A percentile compares a stretch with the other conserved stretches of the same genome.
phyloP scores from a whole-genome alignment of 2,113 vertebrate genomes.

The Cyprinodon brontotheroides region DNA sequence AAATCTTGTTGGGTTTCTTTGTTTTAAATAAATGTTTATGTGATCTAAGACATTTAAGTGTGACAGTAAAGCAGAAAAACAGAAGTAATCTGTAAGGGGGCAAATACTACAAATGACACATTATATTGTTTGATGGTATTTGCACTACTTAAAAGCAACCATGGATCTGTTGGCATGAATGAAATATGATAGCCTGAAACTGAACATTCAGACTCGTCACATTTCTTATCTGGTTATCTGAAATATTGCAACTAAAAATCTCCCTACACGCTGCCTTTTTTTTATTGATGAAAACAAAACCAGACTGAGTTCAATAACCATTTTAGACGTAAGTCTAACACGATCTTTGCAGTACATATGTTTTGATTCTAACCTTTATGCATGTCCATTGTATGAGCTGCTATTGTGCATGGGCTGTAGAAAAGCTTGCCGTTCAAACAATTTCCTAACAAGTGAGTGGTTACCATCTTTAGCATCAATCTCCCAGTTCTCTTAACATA shows the following conservation, averaged over 20 bases:
- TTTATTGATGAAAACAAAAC: neutral
- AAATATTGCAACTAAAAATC: neutral
- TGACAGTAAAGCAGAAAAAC: neutral
- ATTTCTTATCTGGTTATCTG: neutral
- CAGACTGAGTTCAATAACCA: neutral
- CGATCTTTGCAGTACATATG: neutral
- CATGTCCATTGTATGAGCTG: neutral
- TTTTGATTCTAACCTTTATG: neutral
- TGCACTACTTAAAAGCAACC: slow-evolving; percentile 12
- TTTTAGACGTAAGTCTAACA: neutral
- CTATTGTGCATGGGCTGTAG: neutral
- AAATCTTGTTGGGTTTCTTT: no score
- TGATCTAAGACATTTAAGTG: no score
- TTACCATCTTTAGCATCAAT: slow-evolving; percentile 1
- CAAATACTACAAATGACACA: no score
- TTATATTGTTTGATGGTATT: slow-evolving; percentile 8
- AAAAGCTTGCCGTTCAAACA: neutral
- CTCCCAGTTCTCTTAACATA: slow-evolving; percentile 8
- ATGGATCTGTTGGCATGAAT: slow-evolving; percentile 12
- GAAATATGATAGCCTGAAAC: slow-evolving; percentile 10
- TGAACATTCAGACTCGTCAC: neutral
- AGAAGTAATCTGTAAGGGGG: neutral
- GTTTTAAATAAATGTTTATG: no score
- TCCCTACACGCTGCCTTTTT: neutral
- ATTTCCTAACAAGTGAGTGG: neutral